phyloP scores from a whole-genome alignment of 2,888 invertebrate species.

The Bhutanitis thaidina region DNA sequence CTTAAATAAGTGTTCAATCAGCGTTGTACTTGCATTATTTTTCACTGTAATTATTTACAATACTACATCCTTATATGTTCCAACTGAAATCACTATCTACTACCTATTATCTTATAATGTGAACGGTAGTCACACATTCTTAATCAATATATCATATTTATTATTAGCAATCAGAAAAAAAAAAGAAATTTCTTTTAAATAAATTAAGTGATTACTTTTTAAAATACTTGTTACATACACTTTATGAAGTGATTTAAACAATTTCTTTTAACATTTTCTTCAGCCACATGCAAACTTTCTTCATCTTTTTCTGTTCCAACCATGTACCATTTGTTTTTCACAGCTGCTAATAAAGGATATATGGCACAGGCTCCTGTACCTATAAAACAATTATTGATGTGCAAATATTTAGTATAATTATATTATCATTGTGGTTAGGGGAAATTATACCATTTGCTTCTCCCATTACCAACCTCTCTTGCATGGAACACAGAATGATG shows the following conservation, averaged over 20 bases:
- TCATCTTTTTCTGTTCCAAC: slow-evolving; percentile 91
- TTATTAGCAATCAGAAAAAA: too few species aligned
- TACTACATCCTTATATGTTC: slow-evolving; percentile 20
- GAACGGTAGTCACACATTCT: too few species aligned
- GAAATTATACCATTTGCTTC: too few species aligned
- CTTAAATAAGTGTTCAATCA: slow-evolving; percentile 50
- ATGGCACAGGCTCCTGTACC: slow-evolving; percentile 97
- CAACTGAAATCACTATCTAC: slow-evolving; percentile 9
- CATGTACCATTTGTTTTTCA: slow-evolving; percentile 91
- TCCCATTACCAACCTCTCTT: too few species aligned
- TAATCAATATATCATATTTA: too few species aligned
- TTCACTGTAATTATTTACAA: slow-evolving; percentile 77
- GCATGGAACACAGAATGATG: too few species aligned
- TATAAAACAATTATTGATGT: slow-evolving; percentile 40
- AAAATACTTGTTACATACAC: too few species aligned
- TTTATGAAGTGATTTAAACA: slow-evolving; percentile 82
- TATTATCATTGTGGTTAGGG: too few species aligned
- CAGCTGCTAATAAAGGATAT: slow-evolving; percentile 92
- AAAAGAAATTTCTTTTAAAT: too few species aligned
- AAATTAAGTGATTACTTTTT: too few species aligned
- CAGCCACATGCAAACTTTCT: slow-evolving; percentile 84
- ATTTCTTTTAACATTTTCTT: slow-evolving; percentile 87
- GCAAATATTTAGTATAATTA: too few species aligned
- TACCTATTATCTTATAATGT: not conserved
- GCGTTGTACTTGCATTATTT: slow-evolving; percentile 66